Percentiles rank a stretch among this genome's conserved stretches.
phyloP scores from a whole-genome alignment of 2,113 vertebrate genomes.

The Microtus oregoni region DNA sequence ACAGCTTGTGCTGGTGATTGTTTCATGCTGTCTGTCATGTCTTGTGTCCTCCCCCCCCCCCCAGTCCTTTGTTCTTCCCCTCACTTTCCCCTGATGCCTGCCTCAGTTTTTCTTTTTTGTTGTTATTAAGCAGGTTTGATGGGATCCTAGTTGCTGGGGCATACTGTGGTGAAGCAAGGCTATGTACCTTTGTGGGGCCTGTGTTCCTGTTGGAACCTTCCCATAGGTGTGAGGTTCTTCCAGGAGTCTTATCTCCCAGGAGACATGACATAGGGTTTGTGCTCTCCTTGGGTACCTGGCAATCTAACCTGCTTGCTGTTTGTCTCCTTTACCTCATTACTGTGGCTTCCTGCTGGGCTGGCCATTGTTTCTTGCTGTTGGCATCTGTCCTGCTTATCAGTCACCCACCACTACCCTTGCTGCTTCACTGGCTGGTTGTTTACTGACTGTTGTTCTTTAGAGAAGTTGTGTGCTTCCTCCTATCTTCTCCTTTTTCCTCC shows the following conservation, averaged over 20 bases:
- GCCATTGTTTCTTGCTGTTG: background rate
- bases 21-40: too few species aligned
- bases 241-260: background rate
- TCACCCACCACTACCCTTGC: background rate
- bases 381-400: background rate
- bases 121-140: background rate
- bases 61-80: background rate
- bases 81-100: background rate
- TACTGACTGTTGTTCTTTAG: background rate
- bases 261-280: background rate
- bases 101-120: background rate
- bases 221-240: background rate
- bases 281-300: background rate
- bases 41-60: too few species aligned
- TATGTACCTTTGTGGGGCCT: background rate
- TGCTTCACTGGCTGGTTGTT: background rate
- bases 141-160: background rate
- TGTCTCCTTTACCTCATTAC: background rate
- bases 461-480: background rate
- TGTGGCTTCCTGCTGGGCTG: background rate
- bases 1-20: background rate
- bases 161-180: background rate
- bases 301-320: background rate
- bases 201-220: background rate
- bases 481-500: accelerated